A percentile compares a stretch with the other conserved stretches of the same genome.
phyloP scores from a whole-genome alignment of 92 coral and sea anemone genomes.

The Porites rus region DNA sequence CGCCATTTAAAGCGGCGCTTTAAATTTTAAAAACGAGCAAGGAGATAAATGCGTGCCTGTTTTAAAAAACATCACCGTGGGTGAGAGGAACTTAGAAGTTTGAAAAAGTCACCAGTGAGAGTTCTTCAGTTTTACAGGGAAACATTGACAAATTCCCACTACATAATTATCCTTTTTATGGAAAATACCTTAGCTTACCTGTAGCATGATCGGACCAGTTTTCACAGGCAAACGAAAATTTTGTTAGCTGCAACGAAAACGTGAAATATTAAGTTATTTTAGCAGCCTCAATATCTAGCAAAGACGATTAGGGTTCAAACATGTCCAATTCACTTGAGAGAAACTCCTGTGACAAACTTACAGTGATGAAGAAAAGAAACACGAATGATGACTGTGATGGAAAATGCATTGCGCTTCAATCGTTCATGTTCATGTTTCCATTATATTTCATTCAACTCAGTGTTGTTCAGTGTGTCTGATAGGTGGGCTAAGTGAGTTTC shows the following conservation, averaged over 20 bases:
- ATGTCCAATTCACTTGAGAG: neutral
- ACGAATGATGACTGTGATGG: neutral
- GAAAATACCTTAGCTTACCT: neutral
- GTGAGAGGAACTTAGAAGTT: no score
- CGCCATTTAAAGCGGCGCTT: no score
- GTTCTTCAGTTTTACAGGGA: no score
- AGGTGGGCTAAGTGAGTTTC: neutral
- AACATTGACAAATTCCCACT: no score
- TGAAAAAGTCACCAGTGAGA: no score
- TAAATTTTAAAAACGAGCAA: no score
- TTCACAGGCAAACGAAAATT: neutral
- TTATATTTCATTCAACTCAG: neutral
- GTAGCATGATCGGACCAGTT: neutral
- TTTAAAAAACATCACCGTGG: no score
- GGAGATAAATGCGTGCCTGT: no score
- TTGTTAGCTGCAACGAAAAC: neutral
- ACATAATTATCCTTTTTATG: no score
- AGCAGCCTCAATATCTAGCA: neutral
- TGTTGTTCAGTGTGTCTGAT: neutral
- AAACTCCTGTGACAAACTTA: neutral
- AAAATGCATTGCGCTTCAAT: neutral
- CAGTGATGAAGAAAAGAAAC: neutral
- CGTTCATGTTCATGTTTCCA: neutral
- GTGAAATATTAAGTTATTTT: neutral
- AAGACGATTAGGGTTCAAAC: neutral